Conservation (phyloP, 2,797 vertebrate species). For the Diglossa cyanea region DNA sequence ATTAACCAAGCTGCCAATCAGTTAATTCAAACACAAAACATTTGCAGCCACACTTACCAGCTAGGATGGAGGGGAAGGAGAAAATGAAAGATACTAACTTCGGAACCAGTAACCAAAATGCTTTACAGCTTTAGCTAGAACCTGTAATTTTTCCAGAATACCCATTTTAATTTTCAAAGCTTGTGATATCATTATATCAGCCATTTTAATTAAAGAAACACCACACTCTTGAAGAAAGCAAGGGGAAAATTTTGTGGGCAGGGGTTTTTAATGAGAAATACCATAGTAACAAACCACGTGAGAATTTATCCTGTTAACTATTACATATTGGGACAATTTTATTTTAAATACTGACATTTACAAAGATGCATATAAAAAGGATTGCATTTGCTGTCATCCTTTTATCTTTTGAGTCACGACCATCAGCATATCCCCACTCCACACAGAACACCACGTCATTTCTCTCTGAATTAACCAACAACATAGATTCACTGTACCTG, state of each 20-base stretch:
- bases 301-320: not conserved
- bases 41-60: constrained; percentile 1
- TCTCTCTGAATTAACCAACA: not conserved
- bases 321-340: not conserved
- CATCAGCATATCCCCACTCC: not conserved
- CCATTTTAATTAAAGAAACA: not conserved
- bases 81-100: not conserved
- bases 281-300: not conserved
- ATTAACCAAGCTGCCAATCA: constrained; percentile 48
- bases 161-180: not conserved
- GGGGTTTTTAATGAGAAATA: not conserved
- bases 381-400: not conserved
- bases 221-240: not conserved
- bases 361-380: not conserved
- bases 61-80: not conserved
- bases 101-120: not conserved
- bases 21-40: constrained; percentile 29
- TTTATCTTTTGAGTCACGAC: not conserved
- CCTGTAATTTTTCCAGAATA: constrained; percentile 8
- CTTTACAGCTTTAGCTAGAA: not conserved
- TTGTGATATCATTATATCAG: not conserved
- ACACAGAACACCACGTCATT: not conserved
- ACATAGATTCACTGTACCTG: not conserved
- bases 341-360: not conserved
- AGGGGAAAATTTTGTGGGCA: not conserved